Conservation (phyloP, 1,140 invertebrate genomes). For the Diorhabda sublineata region DNA sequence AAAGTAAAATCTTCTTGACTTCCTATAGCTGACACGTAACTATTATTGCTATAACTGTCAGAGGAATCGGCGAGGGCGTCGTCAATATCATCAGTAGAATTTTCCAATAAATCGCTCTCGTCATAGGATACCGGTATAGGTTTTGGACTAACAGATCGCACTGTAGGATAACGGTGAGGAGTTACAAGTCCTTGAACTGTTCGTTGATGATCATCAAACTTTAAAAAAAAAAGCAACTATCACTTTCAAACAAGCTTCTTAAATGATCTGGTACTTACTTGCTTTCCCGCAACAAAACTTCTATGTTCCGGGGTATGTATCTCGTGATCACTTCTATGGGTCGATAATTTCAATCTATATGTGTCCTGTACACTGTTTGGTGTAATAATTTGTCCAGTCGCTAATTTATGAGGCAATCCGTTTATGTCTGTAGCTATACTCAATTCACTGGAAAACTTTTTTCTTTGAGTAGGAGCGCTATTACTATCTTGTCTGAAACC, state of each 20-base stretch:
- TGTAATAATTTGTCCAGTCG: slow-evolving; percentile 21
- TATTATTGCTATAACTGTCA: slow-evolving; percentile 76
- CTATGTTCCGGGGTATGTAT: slow-evolving; percentile 56
- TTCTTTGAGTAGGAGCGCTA: slow-evolving; percentile 37
- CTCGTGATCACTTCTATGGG: slow-evolving; percentile 57
- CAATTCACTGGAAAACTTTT: slow-evolving; percentile 51
- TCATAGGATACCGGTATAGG: slow-evolving; percentile 17
- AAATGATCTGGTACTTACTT: slow-evolving; percentile 12
- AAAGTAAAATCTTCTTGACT: slow-evolving; percentile 91
- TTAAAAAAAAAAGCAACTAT: no score
- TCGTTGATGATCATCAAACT: slow-evolving; percentile 28
- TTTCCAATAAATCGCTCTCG: slow-evolving; percentile 7
- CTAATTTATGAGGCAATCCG: slow-evolving; percentile 14
- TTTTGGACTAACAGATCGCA: slow-evolving; percentile 34
- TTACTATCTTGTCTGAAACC: slow-evolving; percentile 45
- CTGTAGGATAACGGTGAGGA: slow-evolving; percentile 35
- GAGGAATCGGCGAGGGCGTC: slow-evolving; percentile 51
- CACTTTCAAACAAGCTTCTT: no score
- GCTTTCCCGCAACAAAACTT: slow-evolving; percentile 35
- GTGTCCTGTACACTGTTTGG: slow-evolving; percentile 37
- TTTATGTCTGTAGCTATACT: slow-evolving; percentile 46
- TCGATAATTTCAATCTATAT: slow-evolving; percentile 45
- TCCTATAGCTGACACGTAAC: slow-evolving; percentile 87
- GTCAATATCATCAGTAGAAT: slow-evolving; percentile 24
- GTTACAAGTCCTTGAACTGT: slow-evolving; percentile 43